Percentiles rank a stretch among this genome's conserved stretches.
phyloP scores from a whole-genome alignment of 2,113 vertebrate genomes.

The Grammomys dolichurus region DNA sequence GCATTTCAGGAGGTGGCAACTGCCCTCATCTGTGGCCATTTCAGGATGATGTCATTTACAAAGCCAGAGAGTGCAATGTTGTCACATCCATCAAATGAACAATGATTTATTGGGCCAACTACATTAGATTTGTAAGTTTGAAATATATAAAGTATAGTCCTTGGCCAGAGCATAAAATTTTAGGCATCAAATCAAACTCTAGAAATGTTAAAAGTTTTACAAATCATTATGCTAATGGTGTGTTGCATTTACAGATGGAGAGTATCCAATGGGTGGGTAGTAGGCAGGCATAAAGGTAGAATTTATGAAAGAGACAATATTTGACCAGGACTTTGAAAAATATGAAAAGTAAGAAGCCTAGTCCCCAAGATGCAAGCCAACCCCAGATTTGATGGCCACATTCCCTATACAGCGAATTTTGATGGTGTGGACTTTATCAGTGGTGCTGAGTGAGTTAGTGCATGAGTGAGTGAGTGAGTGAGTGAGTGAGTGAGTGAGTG shows the following conservation, averaged over 20 bases:
- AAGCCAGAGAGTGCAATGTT: slow-evolving; percentile 37
- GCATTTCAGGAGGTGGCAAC: background rate
- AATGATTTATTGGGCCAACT: slow-evolving; percentile 30
- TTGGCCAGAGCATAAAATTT: slow-evolving; percentile 4
- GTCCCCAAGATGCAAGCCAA: background rate
- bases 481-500: background rate
- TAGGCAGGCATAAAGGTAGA: background rate
- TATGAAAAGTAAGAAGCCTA: background rate
- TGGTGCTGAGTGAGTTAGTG: background rate
- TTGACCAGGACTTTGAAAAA: background rate
- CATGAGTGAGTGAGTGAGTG: background rate
- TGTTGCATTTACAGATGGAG: slow-evolving; percentile 21
- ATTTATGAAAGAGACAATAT: background rate
- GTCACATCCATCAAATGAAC: slow-evolving; percentile 30
- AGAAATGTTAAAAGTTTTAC: slow-evolving; percentile 26
- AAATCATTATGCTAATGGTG: slow-evolving; percentile 44
- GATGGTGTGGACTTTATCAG: background rate
- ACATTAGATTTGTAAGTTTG: slow-evolving; percentile 31
- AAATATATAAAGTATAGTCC: slow-evolving; percentile 15
- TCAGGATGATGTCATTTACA: slow-evolving; percentile 50
- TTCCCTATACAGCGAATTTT: background rate
- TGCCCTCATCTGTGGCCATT: background rate
- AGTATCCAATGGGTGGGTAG: background rate
- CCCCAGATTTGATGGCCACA: background rate
- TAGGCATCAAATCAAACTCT: slow-evolving; percentile 45